Conservation (phyloP, 2,888 invertebrate species). For the Trichopoda pennipes region DNA sequence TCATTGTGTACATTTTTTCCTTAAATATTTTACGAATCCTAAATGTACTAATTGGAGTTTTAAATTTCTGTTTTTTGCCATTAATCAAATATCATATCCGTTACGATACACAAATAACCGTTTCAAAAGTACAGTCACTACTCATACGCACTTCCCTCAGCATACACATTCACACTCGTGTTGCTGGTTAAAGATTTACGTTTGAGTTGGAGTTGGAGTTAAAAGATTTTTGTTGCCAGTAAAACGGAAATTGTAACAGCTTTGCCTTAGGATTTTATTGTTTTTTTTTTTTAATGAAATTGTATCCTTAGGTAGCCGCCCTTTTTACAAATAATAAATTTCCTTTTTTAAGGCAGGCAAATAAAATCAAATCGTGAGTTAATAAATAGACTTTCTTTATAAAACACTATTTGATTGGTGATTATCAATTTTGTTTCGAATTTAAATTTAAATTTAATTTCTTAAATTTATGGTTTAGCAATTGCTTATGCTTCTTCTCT, state of each 20-base stretch:
- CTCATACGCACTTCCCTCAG: constrained; percentile 15
- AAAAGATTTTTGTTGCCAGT: constrained; percentile 11
- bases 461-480: constrained; percentile 7
- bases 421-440: constrained; percentile 5
- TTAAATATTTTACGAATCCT: too few relatives aligned
- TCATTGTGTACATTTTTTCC: too few relatives aligned
- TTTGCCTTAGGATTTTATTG: too few relatives aligned
- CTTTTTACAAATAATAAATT: not conserved
- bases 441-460: constrained; percentile 28
- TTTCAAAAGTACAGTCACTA: not conserved
- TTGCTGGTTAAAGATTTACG: not conserved
- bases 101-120: too few relatives aligned
- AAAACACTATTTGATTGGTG: not conserved
- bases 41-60: too few relatives aligned
- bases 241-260: constrained; percentile 50
- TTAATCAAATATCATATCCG: too few relatives aligned
- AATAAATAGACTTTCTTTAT: not conserved
- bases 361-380: not conserved
- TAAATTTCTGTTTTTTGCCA: too few relatives aligned
- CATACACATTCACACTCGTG: not conserved
- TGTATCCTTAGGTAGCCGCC: not conserved
- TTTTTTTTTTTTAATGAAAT: not conserved
- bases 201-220: not conserved
- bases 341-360: not conserved
- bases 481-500: not conserved